phyloP scores from a whole-genome alignment of 2,113 vertebrate genomes.

The Ailuropoda melanoleuca region DNA sequence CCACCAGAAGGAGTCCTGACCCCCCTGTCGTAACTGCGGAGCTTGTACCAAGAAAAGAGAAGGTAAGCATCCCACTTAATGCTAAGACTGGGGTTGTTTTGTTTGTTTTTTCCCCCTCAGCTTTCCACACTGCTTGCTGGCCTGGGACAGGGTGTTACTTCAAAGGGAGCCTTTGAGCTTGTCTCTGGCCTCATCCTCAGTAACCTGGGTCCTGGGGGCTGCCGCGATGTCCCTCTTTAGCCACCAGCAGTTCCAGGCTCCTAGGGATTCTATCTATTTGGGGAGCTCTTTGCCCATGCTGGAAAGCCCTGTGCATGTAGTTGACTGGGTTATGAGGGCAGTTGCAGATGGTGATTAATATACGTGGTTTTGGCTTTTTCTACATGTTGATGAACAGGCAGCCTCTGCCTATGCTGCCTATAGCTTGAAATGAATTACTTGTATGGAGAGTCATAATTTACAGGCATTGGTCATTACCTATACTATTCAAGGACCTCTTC shows the following conservation, averaged over 20 bases:
- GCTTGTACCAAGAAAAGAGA: not conserved
- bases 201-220: not conserved
- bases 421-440: not conserved
- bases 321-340: not conserved
- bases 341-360: not conserved
- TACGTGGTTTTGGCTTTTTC: not conserved
- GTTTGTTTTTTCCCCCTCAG: not conserved
- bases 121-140: not conserved
- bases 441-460: not conserved
- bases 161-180: not conserved
- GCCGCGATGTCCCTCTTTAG: not conserved
- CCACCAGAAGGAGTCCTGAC: not conserved
- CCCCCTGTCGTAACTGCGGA: not conserved
- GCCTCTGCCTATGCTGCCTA: not conserved
- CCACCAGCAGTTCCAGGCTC: not conserved
- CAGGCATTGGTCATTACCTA: not conserved
- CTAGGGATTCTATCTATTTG: not conserved
- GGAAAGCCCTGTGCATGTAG: accelerated
- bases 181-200: no score
- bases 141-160: not conserved
- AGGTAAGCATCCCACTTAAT: constrained; percentile 46
- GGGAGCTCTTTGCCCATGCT: not conserved
- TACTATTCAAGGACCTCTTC: not conserved
- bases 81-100: not conserved
- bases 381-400: not conserved